Conservation (phyloP, 2,888 invertebrate species). For the Incurvaria masculella region DNA sequence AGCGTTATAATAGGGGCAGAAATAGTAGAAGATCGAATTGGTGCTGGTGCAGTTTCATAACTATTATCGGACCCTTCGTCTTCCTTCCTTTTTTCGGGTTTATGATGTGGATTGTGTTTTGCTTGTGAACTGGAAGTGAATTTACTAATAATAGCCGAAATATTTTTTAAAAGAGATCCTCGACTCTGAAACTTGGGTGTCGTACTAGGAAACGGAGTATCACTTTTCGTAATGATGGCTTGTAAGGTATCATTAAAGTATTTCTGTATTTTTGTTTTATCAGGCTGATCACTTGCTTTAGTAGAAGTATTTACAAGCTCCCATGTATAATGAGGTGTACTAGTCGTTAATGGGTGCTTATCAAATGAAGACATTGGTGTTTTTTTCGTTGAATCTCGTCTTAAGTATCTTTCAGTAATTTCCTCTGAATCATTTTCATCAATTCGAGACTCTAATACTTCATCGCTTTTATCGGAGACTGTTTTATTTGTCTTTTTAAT, state of each 20-base stretch:
- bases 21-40: constrained; percentile 23
- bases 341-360: constrained; percentile 22
- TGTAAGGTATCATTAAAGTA: constrained; percentile 62
- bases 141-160: constrained; percentile 63
- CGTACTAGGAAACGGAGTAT: constrained; percentile 40
- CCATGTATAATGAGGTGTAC: constrained; percentile 49
- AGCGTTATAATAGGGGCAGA: constrained; percentile 48
- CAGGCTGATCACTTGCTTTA: constrained; percentile 36
- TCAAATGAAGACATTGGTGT: constrained; percentile 38
- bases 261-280: constrained; percentile 46
- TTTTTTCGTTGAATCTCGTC: constrained; percentile 44
- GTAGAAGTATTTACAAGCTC: constrained; percentile 57
- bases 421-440: constrained; percentile 18
- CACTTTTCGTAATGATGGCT: constrained; percentile 60
- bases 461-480: constrained; percentile 14
- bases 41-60: constrained; percentile 4
- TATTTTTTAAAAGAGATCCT: constrained; percentile 54
- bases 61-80: constrained; percentile 23
- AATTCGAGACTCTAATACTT: constrained; percentile 12
- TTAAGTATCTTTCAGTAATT: constrained; percentile 29
- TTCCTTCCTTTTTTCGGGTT: constrained; percentile 17
- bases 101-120: constrained; percentile 16
- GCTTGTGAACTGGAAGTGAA: constrained; percentile 53
- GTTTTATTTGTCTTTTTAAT: constrained; percentile 34
- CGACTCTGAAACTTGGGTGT: constrained; percentile 43